Evolutionary conservation across 1,140 invertebrate genomes (phyloP), one percentile per base, ranked within the genome.

Genomic region (Zaprionus lachaisei): DNA sequence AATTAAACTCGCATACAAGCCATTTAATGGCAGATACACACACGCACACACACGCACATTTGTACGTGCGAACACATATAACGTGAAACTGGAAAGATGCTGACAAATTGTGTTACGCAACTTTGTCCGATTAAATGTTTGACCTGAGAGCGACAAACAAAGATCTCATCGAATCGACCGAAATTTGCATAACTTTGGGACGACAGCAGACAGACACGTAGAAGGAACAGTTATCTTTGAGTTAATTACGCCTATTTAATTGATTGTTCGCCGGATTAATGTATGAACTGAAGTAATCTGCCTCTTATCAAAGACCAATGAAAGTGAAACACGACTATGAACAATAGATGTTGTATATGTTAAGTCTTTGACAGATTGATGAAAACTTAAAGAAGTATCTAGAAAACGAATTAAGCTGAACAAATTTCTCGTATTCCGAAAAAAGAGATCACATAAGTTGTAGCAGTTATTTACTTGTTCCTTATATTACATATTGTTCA

Each of bases 31-130:
- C 49, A 74, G 9, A 67, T 26, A 68, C n/a, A 47, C 17, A 20
- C 47, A 49, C 17, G 9, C 5, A 24, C 22, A 47, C 51, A 31
- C 47, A 58, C 41, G 44, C 37, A 14, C 2, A 61, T 20, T 54
- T 22, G 22, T 38, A 62, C 37, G 60, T 62, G 26, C 37, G 41
- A 28, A 47, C 22, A 49, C 17, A 47, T 14, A 38, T 62, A 68
- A 67, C 34, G 15, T 68, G 49, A 64, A 41, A 57, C 17, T 26
- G 41, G 17, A 64, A 71, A 64, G 31, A 75, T 64, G 67, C 67
- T 71, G 67, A 64, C 72, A 64, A 76, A 71, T 70, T 64, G 67
- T n/a, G 26, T 76, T 76, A 64, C 41, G 73, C 73, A 76, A 75
- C 11, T 57, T 26, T 26, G n/a, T 62, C 31, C 28, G 26, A 28